A percentile compares a stretch with the other conserved stretches of the same genome.
Conservation (phyloP, 2,797 vertebrate genomes). For the Muscicapa striata region DNA sequence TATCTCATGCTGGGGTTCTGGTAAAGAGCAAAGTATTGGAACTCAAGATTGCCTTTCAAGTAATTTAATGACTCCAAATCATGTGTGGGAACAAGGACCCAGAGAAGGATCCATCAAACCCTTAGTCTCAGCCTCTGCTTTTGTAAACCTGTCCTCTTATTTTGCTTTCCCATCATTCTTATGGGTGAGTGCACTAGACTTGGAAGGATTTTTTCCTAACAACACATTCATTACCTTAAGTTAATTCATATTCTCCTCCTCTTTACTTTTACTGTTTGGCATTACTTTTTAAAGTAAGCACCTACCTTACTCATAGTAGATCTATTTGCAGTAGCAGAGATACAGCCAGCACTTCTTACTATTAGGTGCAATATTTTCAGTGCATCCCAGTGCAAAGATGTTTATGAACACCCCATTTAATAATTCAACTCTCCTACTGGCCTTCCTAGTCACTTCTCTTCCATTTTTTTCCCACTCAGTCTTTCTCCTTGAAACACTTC, state of each 20-base stretch:
- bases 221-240: background rate
- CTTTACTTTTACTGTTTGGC: background rate
- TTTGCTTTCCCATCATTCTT: conserved; percentile 12
- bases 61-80: background rate
- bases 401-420: conserved; percentile 33
- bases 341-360: background rate
- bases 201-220: background rate
- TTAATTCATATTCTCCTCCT: background rate
- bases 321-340: conserved; percentile 22
- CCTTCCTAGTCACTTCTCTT: conserved; percentile 7
- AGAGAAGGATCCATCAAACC: background rate
- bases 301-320: background rate
- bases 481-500: background rate
- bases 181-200: background rate
- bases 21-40: background rate
- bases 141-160: background rate
- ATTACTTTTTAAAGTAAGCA: conserved; percentile 6
- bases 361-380: conserved; percentile 2
- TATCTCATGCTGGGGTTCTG: background rate
- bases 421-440: background rate
- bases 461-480: conserved; percentile 9
- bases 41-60: background rate
- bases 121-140: background rate
- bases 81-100: background rate
- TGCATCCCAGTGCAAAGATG: background rate